Conservation (phyloP, 2,888 invertebrate genomes). For the Drosophila multiciliata region DNA sequence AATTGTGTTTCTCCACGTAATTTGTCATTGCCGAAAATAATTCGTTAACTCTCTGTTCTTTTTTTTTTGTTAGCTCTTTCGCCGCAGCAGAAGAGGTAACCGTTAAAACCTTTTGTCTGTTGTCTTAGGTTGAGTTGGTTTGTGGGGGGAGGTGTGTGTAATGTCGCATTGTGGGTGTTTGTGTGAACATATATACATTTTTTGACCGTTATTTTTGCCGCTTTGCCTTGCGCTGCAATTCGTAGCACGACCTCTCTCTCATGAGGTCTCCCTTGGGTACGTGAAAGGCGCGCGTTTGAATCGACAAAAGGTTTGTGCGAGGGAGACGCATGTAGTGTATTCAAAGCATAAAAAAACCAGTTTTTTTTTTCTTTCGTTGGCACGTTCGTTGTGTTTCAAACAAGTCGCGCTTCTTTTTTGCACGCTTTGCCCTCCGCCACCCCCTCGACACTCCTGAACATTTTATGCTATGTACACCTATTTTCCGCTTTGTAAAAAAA, state of each 20-base stretch:
- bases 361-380: conserved; percentile 48
- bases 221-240: conserved; percentile 50
- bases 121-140: conserved; percentile 63
- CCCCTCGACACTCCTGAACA: conserved; percentile 50
- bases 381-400: conserved; percentile 67
- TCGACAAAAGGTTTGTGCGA: conserved; percentile 33
- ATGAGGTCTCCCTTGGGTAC: conserved; percentile 23
- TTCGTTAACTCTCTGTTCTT: conserved; percentile 17
- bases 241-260: conserved; percentile 26
- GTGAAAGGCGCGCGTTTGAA: conserved; percentile 43
- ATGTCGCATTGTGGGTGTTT: conserved; percentile 52
- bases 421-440: conserved; percentile 52
- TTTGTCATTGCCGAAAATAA: conserved; percentile 75
- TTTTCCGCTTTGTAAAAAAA: conserved; percentile 42
- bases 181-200: conserved; percentile 31
- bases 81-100: conserved; percentile 29
- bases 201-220: conserved; percentile 75
- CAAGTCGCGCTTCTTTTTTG: conserved; percentile 73
- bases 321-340: conserved; percentile 50
- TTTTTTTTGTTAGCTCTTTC: conserved; percentile 34
- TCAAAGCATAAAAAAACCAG: conserved; percentile 62
- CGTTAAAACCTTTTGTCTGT: conserved; percentile 62
- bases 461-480: conserved; percentile 56
- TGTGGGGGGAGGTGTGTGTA: not conserved
- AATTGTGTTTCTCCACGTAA: conserved; percentile 51